Base-by-base conservation (phyloP, 64 coral and sea anemone genomes). In the Stylophora pistillata region DNA sequence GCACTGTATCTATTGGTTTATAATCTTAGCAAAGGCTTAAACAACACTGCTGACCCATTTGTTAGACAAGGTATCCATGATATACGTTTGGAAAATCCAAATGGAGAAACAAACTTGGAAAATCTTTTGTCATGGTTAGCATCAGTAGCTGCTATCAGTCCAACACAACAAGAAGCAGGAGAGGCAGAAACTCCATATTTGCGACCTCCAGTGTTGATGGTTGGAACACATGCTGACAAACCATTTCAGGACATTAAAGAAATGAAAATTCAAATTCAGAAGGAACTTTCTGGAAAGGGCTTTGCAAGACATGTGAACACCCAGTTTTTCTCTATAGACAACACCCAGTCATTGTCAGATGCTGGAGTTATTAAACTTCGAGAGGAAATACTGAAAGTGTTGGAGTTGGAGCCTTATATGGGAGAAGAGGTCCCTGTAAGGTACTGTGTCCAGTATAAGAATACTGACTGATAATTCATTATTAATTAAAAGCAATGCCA, bases 181-280 rank as follows among this genome's bases (percentile, higher is more conserved):
- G 85, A 89, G 21, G 18, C 10, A 3, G 69, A 92, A 10, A 47
- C 77, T 56, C 82, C 90, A 7, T 92, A 92, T 76, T 2, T 78
- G 28, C 90, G 83, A 13, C 90, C 90, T 16, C 90, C 90, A 71
- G 90, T 92, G 5, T 59, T 91, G 10, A 86, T 91, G 13, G 90
- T 78, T 20, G 90, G 90, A 18, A 91, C 90, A 2, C 81, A 92
- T 76, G 63, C 81, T 12, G 90, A 92, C 56, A 4, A 55, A 3
- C 62, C 82, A 10, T 68, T 53, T 66, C 60, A 77, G 56, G 82
- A 86, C 3, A 71, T 58, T 74, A 78, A 87, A 52, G 29, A 76
- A 72, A 85, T 85, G 30, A 74, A 91, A 31, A 31, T 41, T 16
- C 37, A 70, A 18, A 91, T 91, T 70, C 58, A 87, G 63, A 92